Evolutionary conservation across 2,888 invertebrate genomes (phyloP), one percentile per base, ranked within the genome.

Genomic region (Tenodera sinensis): DNA sequence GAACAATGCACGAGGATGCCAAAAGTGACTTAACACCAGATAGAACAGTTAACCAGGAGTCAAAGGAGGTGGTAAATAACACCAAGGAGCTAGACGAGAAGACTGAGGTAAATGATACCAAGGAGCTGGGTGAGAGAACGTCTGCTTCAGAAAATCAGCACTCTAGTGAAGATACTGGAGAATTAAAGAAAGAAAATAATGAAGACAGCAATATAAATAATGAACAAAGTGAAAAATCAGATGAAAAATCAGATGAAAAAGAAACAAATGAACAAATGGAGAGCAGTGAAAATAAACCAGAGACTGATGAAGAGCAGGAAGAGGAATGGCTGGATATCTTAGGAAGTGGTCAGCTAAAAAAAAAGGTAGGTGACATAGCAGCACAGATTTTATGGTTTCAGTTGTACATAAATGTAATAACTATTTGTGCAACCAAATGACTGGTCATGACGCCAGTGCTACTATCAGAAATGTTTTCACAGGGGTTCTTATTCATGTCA

Each of bases 241-340:
- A 3, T 85, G 12, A 30, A 85, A 47, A n/a, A 54, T 14, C 34
- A 34, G n/a, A 3, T 27, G 34, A 85, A 85, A 85, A 28, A 15
- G 25, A 71, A 15, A 71, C 54, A 25, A 47, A 30, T n/a, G 85
- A 47, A 85, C 28, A 47, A 28, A 14, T 12, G 47, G 54, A 28
- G 15, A 85, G 15, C 14, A n/a, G 27, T 85, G 83, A 83, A 42
- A 83, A 30, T 20, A 83, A 42, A n/a, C 25, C 83, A 42, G 14
- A 87, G 7, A 27, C 12, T n/a, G n/a, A 83, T 12, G 54, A 34
- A 34, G 83, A 30, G 15, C 91, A 92, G 28, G 92, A 93, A 83
- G 92, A 95, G 30, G 96, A 96, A 91, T 96, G 96, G 95, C 94
- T 97, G 91, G 97, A 97, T 93, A 95, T 98, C 88, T 94, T 98